These are phyloP conservation scores for Ammodramus savannarum DNA, from an alignment of 2,113 vertebrate species.

Conservation along the genomic window DNA sequence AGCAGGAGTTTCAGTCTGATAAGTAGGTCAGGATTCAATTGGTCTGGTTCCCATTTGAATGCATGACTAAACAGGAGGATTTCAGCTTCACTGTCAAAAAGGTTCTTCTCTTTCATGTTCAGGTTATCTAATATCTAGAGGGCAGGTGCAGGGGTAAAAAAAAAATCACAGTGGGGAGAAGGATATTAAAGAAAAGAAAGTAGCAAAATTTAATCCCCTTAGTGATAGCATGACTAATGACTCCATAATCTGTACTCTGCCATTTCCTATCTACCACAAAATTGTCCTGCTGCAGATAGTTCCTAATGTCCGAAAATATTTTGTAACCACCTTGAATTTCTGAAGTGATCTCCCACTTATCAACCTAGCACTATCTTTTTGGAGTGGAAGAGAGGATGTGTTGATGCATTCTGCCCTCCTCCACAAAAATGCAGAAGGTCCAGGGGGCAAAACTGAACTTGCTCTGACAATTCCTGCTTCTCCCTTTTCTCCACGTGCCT, in stretches of 20 bases:
- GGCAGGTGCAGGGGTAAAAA: slow-evolving; percentile 16
- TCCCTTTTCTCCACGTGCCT: not conserved
- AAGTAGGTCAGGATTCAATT: slow-evolving; percentile 50
- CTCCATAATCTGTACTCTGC: not conserved
- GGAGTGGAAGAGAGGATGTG: slow-evolving; percentile 13
- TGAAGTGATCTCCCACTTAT: not conserved
- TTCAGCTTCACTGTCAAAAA: slow-evolving; percentile 26
- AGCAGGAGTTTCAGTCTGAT: slow-evolving; percentile 34
- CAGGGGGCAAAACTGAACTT: slow-evolving; percentile 55
- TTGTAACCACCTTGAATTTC: not conserved
- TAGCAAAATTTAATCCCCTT: slow-evolving; percentile 30
- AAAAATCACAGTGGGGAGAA: not conserved
- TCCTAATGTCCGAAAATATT: not conserved
- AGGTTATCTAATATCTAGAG: slow-evolving; percentile 38
- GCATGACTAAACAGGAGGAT: slow-evolving; percentile 44
- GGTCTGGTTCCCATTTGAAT: slow-evolving; percentile 37
- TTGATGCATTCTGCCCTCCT: slow-evolving; percentile 49
- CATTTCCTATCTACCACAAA: not conserved
- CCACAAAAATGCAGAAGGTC: slow-evolving; percentile 55
- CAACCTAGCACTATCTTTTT: not conserved
- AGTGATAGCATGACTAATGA: not conserved
- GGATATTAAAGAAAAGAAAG: not conserved
- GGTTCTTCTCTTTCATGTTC: slow-evolving; percentile 38
- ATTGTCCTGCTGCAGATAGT: not conserved
- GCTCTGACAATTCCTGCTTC: slow-evolving; percentile 52